Conservation (phyloP, 2,797 vertebrate genomes). For the Lerista edwardsae region DNA sequence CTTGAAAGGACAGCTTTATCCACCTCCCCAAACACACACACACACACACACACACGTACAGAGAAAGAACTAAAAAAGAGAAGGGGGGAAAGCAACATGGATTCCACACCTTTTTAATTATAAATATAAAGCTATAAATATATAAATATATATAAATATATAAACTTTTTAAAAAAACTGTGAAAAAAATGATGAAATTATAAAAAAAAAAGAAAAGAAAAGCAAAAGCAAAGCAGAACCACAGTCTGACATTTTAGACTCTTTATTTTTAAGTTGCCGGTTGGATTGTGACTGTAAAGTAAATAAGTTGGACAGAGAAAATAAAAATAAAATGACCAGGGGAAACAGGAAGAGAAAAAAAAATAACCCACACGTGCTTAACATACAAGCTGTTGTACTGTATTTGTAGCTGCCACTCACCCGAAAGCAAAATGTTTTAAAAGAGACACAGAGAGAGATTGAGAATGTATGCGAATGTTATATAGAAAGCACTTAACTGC, state of each 20-base stretch:
- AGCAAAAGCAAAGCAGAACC: slow-evolving; percentile 42
- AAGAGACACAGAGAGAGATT: slow-evolving; percentile 60
- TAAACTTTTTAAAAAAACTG: slow-evolving; percentile 83
- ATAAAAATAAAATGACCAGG: slow-evolving; percentile 48
- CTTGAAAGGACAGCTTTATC: slow-evolving; percentile 39
- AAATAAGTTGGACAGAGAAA: too few relatives aligned
- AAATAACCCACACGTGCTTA: slow-evolving; percentile 1
- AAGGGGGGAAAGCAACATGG: slow-evolving; percentile 64
- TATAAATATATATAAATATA: slow-evolving; percentile 83
- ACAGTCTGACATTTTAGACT: slow-evolving; percentile 81
- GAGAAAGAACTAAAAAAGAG: background rate
- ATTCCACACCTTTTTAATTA: slow-evolving; percentile 84
- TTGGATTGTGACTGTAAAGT: slow-evolving; percentile 82
- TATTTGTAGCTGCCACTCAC: slow-evolving; percentile 68
- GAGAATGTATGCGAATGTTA: slow-evolving; percentile 74
- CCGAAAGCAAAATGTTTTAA: slow-evolving; percentile 65
- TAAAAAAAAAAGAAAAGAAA: slow-evolving; percentile 61
- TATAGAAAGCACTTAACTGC: slow-evolving; percentile 87
- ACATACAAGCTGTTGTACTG: slow-evolving; percentile 63
- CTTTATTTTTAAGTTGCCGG: slow-evolving; percentile 83
- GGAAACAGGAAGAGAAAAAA: slow-evolving; percentile 61
- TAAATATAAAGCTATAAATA: slow-evolving; percentile 80
- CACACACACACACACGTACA: too few relatives aligned
- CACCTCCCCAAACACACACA: too few relatives aligned
- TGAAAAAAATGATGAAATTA: slow-evolving; percentile 82